Evolutionary conservation across 2,113 vertebrate species (phyloP).

Genomic region (Colius striatus): DNA sequence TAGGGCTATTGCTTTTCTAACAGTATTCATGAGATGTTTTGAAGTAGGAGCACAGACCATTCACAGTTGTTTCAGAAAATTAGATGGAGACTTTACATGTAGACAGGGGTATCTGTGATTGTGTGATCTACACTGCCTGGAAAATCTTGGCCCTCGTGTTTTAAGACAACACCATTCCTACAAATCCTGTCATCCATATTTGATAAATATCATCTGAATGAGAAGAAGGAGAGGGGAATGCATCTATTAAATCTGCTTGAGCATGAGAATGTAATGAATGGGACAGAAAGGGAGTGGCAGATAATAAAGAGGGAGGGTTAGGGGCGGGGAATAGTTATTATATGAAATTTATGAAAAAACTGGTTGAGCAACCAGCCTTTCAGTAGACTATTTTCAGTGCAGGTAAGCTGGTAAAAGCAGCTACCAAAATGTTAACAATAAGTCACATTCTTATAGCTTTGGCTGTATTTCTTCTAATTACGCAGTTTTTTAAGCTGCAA

Average conservation of each 20-base stretch:
- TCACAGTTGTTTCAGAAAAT: neutral
- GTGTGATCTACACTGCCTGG: neutral
- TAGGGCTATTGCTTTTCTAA: conserved; percentile 32
- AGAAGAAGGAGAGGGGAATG: neutral
- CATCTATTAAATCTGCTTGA: neutral
- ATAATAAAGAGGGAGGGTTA: conserved; percentile 9
- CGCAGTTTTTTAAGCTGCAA: conserved; percentile 53
- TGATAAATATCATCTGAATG: neutral
- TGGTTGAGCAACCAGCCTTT: conserved; percentile 11
- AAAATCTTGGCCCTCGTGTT: neutral
- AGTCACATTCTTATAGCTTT: conserved; percentile 4
- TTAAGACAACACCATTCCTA: neutral
- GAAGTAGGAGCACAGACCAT: neutral
- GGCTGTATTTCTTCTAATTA: conserved; percentile 17
- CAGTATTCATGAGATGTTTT: neutral
- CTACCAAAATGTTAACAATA: neutral
- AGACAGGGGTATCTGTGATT: neutral
- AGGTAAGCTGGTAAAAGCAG: neutral
- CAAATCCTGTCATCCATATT: neutral
- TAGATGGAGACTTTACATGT: neutral
- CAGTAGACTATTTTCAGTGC: neutral
- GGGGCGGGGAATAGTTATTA: neutral
- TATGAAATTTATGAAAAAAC: neutral
- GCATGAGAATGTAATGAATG: neutral
- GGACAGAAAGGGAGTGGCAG: conserved; percentile 13